A percentile compares a stretch with the other conserved stretches of the same genome.
Conservation (phyloP, 2,888 invertebrate species). For the Homarus gammarus region DNA sequence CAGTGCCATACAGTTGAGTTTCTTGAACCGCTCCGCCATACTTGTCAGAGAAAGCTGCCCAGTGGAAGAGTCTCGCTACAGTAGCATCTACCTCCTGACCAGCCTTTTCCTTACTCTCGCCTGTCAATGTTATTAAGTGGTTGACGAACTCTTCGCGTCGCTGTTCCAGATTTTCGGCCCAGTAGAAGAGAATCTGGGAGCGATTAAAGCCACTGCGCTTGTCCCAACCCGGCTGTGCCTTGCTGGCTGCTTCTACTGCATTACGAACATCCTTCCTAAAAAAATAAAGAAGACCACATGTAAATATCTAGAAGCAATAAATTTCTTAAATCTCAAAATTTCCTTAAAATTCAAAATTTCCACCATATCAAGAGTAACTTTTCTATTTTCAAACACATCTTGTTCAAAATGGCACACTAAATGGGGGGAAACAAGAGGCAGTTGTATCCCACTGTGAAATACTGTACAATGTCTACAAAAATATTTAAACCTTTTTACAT, state of each 20-base stretch:
- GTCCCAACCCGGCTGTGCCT: slow-evolving; percentile 78
- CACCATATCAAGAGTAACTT: too few relatives aligned
- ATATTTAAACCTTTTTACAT: too few relatives aligned
- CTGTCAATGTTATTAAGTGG: slow-evolving; percentile 78
- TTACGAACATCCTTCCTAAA: slow-evolving; percentile 80
- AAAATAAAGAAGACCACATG: too few relatives aligned
- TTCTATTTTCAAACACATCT: too few relatives aligned
- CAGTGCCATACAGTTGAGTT: slow-evolving; percentile 79
- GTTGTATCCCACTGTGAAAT: too few relatives aligned
- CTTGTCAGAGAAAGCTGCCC: slow-evolving; percentile 80
- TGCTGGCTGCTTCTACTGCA: slow-evolving; percentile 81
- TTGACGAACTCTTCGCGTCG: slow-evolving; percentile 78
- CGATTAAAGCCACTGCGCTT: slow-evolving; percentile 79
- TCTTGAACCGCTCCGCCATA: slow-evolving; percentile 80
- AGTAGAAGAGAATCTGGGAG: slow-evolving; percentile 80
- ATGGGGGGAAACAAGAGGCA: too few relatives aligned
- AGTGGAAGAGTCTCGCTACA: slow-evolving; percentile 79
- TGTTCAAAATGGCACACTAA: too few relatives aligned
- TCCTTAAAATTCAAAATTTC: too few relatives aligned
- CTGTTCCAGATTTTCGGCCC: slow-evolving; percentile 80
- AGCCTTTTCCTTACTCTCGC: slow-evolving; percentile 54
- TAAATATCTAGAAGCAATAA: too few relatives aligned
- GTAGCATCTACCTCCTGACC: slow-evolving; percentile 78
- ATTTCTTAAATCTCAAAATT: too few relatives aligned
- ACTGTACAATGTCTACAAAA: too few relatives aligned